Conservation (phyloP, 2,888 invertebrate genomes). For the Meteorus colon region DNA sequence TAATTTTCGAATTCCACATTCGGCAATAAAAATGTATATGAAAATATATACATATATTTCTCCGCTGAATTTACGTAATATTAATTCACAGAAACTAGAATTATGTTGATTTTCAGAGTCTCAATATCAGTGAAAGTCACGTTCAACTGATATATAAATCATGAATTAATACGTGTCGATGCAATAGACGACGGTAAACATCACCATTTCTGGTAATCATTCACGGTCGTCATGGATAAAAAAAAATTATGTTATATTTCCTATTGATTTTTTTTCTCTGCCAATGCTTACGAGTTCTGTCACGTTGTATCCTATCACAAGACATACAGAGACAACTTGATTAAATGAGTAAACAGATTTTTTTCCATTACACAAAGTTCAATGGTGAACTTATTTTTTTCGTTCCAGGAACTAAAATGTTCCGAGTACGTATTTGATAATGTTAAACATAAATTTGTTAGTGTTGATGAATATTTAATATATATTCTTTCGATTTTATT, state of each 20-base stretch:
- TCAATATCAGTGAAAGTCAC: slow-evolving; percentile 29
- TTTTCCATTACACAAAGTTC: too few relatives aligned
- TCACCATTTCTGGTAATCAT: slow-evolving; percentile 10
- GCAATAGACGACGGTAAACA: background rate
- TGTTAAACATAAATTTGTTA: too few relatives aligned
- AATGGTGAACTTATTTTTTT: too few relatives aligned
- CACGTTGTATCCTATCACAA: too few relatives aligned
- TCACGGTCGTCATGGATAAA: slow-evolving; percentile 11
- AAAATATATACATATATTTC: background rate
- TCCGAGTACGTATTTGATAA: too few relatives aligned
- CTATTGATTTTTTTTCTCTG: background rate
- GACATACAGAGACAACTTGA: too few relatives aligned
- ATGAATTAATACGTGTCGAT: background rate
- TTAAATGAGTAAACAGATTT: too few relatives aligned
- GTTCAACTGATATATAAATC: slow-evolving; percentile 2
- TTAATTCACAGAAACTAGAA: background rate
- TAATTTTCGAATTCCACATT: background rate
- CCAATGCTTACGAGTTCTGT: background rate
- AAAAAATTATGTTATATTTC: slow-evolving; percentile 1
- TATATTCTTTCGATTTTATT: too few relatives aligned
- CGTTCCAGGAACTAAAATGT: too few relatives aligned
- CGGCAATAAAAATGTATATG: background rate
- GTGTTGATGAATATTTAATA: too few relatives aligned
- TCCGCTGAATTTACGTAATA: background rate
- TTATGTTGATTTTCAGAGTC: background rate